Base-by-base conservation (phyloP, 2,797 vertebrate species). In the Poecilia gillii region DNA sequence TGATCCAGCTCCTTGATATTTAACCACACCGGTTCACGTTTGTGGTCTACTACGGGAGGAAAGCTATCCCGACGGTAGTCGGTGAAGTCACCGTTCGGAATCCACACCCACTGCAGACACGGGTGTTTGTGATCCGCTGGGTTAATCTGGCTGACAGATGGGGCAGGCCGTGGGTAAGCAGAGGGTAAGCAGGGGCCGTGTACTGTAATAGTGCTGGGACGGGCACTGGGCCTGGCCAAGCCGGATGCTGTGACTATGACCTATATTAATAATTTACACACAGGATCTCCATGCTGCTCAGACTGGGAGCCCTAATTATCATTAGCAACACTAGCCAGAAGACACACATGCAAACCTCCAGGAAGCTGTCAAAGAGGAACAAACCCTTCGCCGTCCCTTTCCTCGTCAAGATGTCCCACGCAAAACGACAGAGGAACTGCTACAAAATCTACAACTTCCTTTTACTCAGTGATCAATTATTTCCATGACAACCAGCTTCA, bases 221-320 rank as follows among this genome's bases (percentile, higher is more conserved):
- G 68, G 90, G 90, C 90, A 76, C 88, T 79, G 86, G 87, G 93
- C 84, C 83, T 88, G 91, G 93, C 88, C 90, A 90, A 90, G 89
- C 89, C 86, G 88, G 90, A 91, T 92, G 90, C 91, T 90, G 91
- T 82, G 91, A 94, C 92, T 92, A 92, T 95, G 94, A 95, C 94
- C 95, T 95, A 93, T 95, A 95, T 96, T 92, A 95, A 96, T 96
- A 94, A 95, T 96, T 95, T 89, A 95, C 91, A 92, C 84, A 85
- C 88, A 92, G 89, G 91, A 93, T 91, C 93, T 90, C 87, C 81
- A 88, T 80, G 91, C 90, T 82, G 90, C 90, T 88, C 77, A 53
- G 86, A 83, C 89, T 80, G 82, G 86, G 81, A 91, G 82, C 43
- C 82, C 90, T 87, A 91, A 90, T 91, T 90, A 88, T 91, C 85